Conservation (phyloP, 2,888 invertebrate genomes). For the Drosophila formosana region DNA sequence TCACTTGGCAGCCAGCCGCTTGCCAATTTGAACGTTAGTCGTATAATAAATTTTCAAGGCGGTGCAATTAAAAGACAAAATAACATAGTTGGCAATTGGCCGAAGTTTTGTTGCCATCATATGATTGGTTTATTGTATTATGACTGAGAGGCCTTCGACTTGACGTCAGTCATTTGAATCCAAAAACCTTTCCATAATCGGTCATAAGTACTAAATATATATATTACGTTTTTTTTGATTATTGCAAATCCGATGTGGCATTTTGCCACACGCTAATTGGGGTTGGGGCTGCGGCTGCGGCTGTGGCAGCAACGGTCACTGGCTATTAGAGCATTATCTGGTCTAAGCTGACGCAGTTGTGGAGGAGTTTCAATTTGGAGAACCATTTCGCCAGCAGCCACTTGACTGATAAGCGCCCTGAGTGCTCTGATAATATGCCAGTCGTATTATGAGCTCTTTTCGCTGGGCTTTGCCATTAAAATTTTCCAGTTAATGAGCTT, state of each 20-base stretch:
- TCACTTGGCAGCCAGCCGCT: constrained; percentile 38
- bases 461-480: constrained; percentile 47
- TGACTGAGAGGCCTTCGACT: neutral
- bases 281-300: neutral
- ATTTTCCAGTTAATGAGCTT: constrained; percentile 66
- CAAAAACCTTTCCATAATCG: neutral
- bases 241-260: neutral
- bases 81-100: constrained; percentile 4
- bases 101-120: constrained; percentile 34
- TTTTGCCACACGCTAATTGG: constrained; percentile 5
- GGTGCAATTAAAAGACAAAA: constrained; percentile 33
- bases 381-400: constrained; percentile 27
- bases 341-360: constrained; percentile 44
- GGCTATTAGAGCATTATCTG: constrained; percentile 37
- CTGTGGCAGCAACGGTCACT: constrained; percentile 2
- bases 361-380: constrained; percentile 31
- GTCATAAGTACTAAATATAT: too few species aligned
- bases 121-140: constrained; percentile 29
- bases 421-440: constrained; percentile 42
- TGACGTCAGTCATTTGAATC: constrained; percentile 33
- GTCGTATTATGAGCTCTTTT: constrained; percentile 34
- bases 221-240: neutral
- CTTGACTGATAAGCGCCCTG: constrained; percentile 63
- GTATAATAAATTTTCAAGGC: constrained; percentile 20
- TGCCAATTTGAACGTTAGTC: constrained; percentile 15